Evolutionary conservation across 1,140 invertebrate genomes (phyloP), one percentile per base, ranked within the genome.

Genomic region (Phthorimaea operculella): DNA sequence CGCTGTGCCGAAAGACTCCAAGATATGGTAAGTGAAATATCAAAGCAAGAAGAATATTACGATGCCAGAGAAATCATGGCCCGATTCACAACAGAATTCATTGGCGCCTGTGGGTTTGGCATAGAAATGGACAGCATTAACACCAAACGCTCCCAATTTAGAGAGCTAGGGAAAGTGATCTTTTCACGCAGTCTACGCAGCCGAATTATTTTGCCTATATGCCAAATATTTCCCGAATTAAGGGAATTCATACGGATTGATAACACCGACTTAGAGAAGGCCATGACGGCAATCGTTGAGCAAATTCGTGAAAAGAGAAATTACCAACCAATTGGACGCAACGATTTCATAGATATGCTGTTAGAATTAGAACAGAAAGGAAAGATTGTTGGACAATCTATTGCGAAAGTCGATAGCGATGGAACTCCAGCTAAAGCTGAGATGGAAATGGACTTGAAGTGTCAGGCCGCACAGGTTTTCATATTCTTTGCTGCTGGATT

Each of bases 321-420:
- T 54, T 66, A 66, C 11, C 70, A 74, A 33, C 75, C 63, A 5
- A 54, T 69, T 9, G 75, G 68, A 11, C 77, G 87, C 28, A 74
- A 87, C 58, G 88, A 89, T 67, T 88, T 88, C 52, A 81, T 89
- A 67, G 86, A 89, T 66, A 53, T 88, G 7, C 59, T 89, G 42
- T 72, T 89, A 8, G 83, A 89, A 52, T 52, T 89, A 17, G 86
- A 85, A 60, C n/a, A 11, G 17, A 69, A 66, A 51, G 69, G 69
- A 7, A 66, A 55, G 52, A 66, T 72, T n/a, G 47, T 45, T n/a
- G 62, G 60, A n/a, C 62, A 70, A 36, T 74, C 69, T 21, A 63
- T 74, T 42, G 79, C 87, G 64, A 87, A 77, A 36, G 83, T 63
- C 8, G 59, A 63, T 49, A 44, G 59, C 15, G 65, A 74, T 36